A percentile compares a stretch with the other conserved stretches of the same genome.
Conservation (phyloP, 2,113 vertebrate genomes). For the Candoia aspera region DNA sequence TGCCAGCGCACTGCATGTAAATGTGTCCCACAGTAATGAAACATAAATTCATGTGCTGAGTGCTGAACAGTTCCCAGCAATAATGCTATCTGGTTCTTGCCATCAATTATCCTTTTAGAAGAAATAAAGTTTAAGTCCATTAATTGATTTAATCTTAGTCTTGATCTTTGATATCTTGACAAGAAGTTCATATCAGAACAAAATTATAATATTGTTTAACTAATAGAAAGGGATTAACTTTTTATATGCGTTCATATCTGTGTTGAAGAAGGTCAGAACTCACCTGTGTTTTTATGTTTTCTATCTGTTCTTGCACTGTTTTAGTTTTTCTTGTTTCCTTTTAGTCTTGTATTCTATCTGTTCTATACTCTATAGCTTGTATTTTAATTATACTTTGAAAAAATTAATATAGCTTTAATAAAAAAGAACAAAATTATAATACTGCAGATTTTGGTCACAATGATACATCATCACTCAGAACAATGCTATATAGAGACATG, state of each 20-base stretch:
- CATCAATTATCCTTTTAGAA: conserved; percentile 73
- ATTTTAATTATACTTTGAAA: too few relatives aligned
- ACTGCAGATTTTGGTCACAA: neutral
- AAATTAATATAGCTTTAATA: too few relatives aligned
- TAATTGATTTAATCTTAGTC: neutral
- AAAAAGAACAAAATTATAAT: neutral
- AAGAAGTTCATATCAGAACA: neutral
- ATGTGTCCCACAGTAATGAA: conserved; percentile 83
- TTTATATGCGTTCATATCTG: too few relatives aligned
- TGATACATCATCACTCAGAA: neutral
- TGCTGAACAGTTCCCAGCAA: conserved; percentile 65
- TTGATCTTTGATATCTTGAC: neutral
- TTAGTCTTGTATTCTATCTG: too few relatives aligned
- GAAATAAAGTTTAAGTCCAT: neutral
- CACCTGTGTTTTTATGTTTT: too few relatives aligned
- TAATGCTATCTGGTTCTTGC: conserved; percentile 79
- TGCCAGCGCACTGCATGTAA: conserved; percentile 85
- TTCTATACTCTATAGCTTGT: too few relatives aligned
- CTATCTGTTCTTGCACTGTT: too few relatives aligned
- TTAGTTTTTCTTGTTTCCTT: too few relatives aligned
- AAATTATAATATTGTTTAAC: neutral
- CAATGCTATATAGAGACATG: neutral
- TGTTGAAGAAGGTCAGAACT: too few relatives aligned
- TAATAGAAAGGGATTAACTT: too few relatives aligned
- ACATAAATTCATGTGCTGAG: conserved; percentile 85